Conservation (phyloP, 2,113 vertebrate species). For the Sturnus vulgaris region DNA sequence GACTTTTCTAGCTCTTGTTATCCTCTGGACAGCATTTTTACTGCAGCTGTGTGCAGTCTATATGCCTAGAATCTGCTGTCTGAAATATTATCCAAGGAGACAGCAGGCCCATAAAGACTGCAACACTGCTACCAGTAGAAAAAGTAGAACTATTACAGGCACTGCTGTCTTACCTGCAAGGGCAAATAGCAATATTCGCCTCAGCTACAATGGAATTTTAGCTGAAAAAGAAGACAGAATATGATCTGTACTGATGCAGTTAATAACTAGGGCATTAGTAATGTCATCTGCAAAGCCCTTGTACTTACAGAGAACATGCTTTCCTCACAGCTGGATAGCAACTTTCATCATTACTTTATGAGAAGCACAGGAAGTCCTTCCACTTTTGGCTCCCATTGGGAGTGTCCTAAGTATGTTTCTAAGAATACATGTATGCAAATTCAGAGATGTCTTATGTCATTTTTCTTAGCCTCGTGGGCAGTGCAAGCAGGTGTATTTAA, state of each 20-base stretch:
- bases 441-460: background rate
- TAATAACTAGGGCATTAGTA: background rate
- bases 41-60: background rate
- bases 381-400: background rate
- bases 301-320: background rate
- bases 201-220: background rate
- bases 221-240: background rate
- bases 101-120: background rate
- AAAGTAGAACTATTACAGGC: background rate
- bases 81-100: background rate
- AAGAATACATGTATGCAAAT: background rate
- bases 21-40: background rate
- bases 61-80: background rate
- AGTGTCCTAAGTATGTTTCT: background rate
- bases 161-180: accelerated
- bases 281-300: background rate
- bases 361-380: background rate
- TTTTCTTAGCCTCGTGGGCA: background rate
- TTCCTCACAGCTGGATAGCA: background rate
- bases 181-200: background rate
- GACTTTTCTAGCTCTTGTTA: background rate
- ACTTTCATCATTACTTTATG: background rate
- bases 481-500: background rate
- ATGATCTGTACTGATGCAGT: background rate
- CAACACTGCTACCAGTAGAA: background rate